Percentiles rank a stretch among this genome's conserved stretches.
Conservation (phyloP, 2,113 vertebrate genomes). For the Cyprinodon tularosa region DNA sequence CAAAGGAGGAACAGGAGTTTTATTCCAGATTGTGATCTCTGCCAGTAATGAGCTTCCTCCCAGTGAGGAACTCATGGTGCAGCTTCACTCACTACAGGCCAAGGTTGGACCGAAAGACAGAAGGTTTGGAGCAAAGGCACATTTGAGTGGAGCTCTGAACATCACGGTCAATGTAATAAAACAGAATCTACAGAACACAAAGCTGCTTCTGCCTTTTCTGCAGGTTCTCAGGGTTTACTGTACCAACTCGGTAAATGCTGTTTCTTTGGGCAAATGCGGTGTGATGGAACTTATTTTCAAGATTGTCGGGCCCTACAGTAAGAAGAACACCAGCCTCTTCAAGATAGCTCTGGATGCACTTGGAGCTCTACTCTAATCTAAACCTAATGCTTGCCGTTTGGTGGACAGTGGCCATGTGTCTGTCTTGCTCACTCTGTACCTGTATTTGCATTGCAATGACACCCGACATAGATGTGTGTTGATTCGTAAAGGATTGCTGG, state of each 20-base stretch:
- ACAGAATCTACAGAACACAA: conserved; percentile 90
- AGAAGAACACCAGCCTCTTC: conserved; percentile 90
- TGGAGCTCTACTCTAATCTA: conserved; percentile 96
- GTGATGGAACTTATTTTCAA: conserved; percentile 94
- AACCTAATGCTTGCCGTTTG: conserved; percentile 92
- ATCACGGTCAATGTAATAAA: conserved; percentile 90
- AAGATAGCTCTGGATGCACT: conserved; percentile 97
- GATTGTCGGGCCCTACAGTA: conserved; percentile 91
- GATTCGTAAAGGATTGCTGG: conserved; percentile 93
- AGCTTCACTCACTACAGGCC: conserved; percentile 91
- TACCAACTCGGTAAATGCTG: conserved; percentile 92
- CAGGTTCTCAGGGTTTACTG: conserved; percentile 94
- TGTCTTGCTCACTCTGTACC: conserved; percentile 86
- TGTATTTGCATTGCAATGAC: conserved; percentile 97
- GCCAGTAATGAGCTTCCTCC: conserved; percentile 85
- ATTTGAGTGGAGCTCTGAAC: conserved; percentile 89
- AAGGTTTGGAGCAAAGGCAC: conserved; percentile 95
- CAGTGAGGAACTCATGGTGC: conserved; percentile 93
- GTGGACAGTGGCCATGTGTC: conserved; percentile 90
- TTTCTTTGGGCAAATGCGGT: conserved; percentile 93
- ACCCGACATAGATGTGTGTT: conserved; percentile 90
- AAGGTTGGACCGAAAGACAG: conserved; percentile 97
- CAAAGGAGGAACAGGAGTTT: conserved; percentile 91
- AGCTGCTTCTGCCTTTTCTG: conserved; percentile 91
- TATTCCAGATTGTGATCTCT: conserved; percentile 88